Evolutionary conservation across 2,113 vertebrate species (phyloP).

Genomic region (Saimiri boliviensis): DNA sequence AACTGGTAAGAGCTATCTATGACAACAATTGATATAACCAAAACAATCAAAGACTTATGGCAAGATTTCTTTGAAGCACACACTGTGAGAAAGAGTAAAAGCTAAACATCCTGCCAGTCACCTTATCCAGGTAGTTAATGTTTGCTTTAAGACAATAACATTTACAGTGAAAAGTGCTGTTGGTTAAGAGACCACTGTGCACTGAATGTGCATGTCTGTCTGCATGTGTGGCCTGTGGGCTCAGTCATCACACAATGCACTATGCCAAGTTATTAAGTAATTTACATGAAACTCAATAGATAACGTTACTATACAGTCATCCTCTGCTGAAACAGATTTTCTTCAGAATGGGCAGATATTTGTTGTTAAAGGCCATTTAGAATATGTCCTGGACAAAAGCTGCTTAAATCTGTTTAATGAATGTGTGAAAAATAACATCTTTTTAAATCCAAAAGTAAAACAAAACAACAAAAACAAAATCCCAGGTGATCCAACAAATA

Average conservation of each 20-base stretch:
- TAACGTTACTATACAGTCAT: not conserved
- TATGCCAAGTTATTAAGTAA: not conserved
- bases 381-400: not conserved
- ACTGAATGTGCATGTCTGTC: not conserved
- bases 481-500: not conserved
- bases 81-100: not conserved
- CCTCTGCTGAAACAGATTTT: not conserved
- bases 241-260: not conserved
- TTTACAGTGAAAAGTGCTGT: not conserved
- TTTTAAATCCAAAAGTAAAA: slow-evolving; percentile 38
- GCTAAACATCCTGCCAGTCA: not conserved
- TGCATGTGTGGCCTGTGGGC: not conserved
- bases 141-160: not conserved
- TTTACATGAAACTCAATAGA: not conserved
- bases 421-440: slow-evolving; percentile 17
- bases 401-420: not conserved
- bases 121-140: not conserved
- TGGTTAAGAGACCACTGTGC: not conserved
- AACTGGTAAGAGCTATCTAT: not conserved
- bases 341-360: not conserved
- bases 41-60: not conserved
- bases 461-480: not conserved
- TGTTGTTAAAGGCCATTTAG: not conserved
- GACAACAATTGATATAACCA: not conserved
- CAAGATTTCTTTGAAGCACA: not conserved